phyloP scores from a whole-genome alignment of 2,888 invertebrate genomes.

The Folsomia manolachei region DNA sequence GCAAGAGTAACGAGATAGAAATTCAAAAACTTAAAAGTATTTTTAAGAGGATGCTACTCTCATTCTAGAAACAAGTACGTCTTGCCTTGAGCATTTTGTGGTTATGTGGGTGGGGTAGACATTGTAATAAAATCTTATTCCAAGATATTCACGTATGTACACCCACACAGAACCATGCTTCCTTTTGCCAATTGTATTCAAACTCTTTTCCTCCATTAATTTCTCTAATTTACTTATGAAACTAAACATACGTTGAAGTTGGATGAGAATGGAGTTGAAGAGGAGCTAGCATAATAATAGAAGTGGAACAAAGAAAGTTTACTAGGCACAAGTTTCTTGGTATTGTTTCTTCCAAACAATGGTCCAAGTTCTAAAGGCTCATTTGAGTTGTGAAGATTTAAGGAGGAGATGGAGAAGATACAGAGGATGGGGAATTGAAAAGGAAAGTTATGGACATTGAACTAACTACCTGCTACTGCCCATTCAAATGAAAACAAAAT shows the following conservation, averaged over 20 bases:
- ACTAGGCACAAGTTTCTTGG: background rate
- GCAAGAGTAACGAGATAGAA: background rate
- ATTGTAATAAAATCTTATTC: no score
- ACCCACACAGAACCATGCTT: no score
- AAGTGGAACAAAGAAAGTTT: conserved; percentile 2
- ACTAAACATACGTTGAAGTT: background rate
- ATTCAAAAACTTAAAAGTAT: no score
- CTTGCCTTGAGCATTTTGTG: no score
- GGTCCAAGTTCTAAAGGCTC: background rate
- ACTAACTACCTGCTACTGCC: background rate
- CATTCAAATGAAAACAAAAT: background rate
- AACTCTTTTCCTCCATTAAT: conserved; percentile 3
- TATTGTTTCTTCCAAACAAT: conserved; percentile 11
- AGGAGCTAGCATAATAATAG: background rate
- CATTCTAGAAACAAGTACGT: no score
- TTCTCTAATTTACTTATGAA: conserved; percentile 11
- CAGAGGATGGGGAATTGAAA: background rate
- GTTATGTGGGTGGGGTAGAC: no score
- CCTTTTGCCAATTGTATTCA: no score
- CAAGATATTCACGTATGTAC: no score
- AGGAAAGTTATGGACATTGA: background rate
- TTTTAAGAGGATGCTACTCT: no score
- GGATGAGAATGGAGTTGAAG: no score
- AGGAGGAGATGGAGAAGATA: no score
- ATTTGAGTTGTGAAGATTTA: background rate